Conservation (phyloP, 2,888 invertebrate species). For the Zaprionus obscuricornis region DNA sequence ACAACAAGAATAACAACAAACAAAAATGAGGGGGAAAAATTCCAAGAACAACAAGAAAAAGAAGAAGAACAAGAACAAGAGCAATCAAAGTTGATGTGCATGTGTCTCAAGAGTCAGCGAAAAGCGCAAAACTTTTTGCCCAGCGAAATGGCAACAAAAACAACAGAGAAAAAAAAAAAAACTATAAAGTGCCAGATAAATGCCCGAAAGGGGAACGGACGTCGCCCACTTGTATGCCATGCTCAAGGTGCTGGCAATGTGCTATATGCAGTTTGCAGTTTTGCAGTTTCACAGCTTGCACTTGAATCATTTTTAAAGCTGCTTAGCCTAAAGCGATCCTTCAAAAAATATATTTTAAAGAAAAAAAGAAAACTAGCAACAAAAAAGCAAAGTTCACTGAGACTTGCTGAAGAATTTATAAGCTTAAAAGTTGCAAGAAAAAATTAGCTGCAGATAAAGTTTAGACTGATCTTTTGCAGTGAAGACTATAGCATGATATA, state of each 20-base stretch:
- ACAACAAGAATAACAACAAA: conserved; percentile 9
- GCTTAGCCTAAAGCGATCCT: conserved; percentile 22
- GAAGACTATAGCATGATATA: too few relatives aligned
- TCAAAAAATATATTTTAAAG: conserved; percentile 5
- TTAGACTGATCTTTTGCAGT: too few relatives aligned
- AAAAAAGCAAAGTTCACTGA: neutral
- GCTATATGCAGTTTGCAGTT: conserved; percentile 20
- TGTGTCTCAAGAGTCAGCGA: conserved; percentile 43
- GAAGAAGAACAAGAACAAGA: conserved; percentile 1
- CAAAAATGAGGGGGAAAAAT: neutral
- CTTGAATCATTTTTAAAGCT: conserved; percentile 13
- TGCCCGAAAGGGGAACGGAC: conserved; percentile 33
- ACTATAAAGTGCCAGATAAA: conserved; percentile 62
- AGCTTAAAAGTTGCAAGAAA: too few relatives aligned
- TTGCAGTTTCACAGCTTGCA: conserved; percentile 12
- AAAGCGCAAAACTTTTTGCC: conserved; percentile 33
- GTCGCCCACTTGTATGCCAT: conserved; percentile 28
- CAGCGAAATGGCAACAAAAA: conserved; percentile 14
- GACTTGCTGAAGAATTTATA: too few relatives aligned
- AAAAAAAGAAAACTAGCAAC: neutral
- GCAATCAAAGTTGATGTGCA: conserved; percentile 45
- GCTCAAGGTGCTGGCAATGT: conserved; percentile 22
- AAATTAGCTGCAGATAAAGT: too few relatives aligned
- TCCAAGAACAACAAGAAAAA: neutral
- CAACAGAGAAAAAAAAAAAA: conserved; percentile 39